phyloP scores from a whole-genome alignment of 2,888 invertebrate species.

The Hesperia comma region DNA sequence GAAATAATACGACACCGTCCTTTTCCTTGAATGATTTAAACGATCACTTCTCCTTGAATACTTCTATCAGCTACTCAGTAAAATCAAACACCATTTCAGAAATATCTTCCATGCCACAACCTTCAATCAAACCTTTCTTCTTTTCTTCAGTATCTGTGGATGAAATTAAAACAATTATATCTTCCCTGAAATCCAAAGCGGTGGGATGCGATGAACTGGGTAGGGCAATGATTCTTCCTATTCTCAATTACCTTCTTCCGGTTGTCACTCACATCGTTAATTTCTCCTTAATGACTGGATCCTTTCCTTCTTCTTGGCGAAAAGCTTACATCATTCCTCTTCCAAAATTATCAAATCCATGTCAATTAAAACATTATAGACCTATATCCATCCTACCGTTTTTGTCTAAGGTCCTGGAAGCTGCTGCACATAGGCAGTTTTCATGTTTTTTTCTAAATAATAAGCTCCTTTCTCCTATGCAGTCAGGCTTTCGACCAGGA shows the following conservation, averaged over 20 bases:
- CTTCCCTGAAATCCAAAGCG: constrained; percentile 11
- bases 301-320: background rate
- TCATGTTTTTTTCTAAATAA: background rate
- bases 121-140: no score
- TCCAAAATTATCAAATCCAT: constrained; percentile 11
- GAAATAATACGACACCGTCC: no score
- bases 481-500: constrained; percentile 13
- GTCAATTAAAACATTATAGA: constrained; percentile 3
- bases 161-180: no score
- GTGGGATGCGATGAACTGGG: constrained; percentile 20
- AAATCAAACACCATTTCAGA: no score
- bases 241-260: background rate
- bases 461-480: background rate
- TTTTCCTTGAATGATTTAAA: no score
- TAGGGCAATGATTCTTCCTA: background rate
- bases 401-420: constrained; percentile 10
- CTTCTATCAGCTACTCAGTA: no score
- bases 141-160: no score
- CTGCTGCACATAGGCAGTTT: background rate
- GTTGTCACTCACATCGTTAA: constrained; percentile 9
- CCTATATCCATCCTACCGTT: background rate
- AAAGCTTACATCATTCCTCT: constrained; percentile 15
- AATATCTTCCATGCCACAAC: no score
- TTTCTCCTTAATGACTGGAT: background rate
- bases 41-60: no score